Conservation (phyloP, 1,140 invertebrate genomes). For the Macrotrachela quadricornifera region DNA sequence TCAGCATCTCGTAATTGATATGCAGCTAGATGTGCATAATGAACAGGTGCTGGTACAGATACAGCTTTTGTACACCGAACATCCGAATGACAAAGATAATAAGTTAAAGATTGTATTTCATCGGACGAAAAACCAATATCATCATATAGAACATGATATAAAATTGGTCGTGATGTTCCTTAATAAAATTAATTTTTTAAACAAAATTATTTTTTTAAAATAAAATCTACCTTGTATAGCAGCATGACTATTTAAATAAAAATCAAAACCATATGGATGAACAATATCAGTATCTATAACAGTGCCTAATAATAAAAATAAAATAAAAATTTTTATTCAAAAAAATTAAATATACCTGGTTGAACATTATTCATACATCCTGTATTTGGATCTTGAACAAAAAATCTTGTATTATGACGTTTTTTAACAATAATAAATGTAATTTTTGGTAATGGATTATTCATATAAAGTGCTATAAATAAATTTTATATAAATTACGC, state of each 20-base stretch:
- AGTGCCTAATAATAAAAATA: too few relatives aligned
- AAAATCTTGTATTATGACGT: too few relatives aligned
- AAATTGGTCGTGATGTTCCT: slow-evolving; percentile 64
- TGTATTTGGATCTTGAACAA: too few relatives aligned
- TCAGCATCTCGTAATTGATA: slow-evolving; percentile 35
- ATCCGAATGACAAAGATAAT: slow-evolving; percentile 67
- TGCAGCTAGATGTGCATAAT: slow-evolving; percentile 73
- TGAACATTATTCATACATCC: too few relatives aligned
- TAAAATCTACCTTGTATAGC: too few relatives aligned
- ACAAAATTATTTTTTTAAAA: too few relatives aligned
- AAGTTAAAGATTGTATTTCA: slow-evolving; percentile 32
- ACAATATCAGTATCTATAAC: slow-evolving; percentile 39
- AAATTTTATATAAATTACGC: too few relatives aligned
- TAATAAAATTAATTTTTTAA: slow-evolving; percentile 25
- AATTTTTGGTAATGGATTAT: too few relatives aligned
- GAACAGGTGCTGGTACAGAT: slow-evolving; percentile 72
- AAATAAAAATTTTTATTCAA: too few relatives aligned
- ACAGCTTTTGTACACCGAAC: slow-evolving; percentile 60
- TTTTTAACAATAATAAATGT: too few relatives aligned
- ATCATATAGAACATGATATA: slow-evolving; percentile 63
- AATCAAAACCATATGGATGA: slow-evolving; percentile 52
- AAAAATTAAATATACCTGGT: too few relatives aligned
- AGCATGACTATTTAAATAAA: slow-evolving; percentile 9
- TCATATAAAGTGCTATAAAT: too few relatives aligned
- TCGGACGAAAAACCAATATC: slow-evolving; percentile 46